phyloP scores from a whole-genome alignment of 2,888 invertebrate genomes.

The Temnothorax ravouxi region DNA sequence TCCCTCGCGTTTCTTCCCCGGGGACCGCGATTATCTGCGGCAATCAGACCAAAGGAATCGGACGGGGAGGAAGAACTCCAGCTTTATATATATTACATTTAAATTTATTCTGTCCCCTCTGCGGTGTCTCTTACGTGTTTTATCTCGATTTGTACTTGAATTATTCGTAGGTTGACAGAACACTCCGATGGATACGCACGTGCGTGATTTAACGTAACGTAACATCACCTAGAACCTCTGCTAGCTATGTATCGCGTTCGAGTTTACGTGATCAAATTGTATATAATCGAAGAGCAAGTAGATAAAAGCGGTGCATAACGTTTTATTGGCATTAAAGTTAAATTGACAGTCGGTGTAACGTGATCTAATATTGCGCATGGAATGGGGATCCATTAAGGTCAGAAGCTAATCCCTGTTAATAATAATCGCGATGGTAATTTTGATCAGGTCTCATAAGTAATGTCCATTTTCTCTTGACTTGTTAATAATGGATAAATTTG shows the following conservation, averaged over 20 bases:
- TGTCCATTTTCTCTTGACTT: background rate
- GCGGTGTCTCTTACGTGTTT: background rate
- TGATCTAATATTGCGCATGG: background rate
- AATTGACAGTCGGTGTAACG: conserved; percentile 20
- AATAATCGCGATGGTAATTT: background rate
- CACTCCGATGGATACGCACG: background rate
- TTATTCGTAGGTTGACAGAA: background rate
- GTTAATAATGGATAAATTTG: background rate
- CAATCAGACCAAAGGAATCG: background rate
- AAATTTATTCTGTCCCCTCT: background rate
- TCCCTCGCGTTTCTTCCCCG: background rate
- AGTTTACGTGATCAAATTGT: conserved; percentile 3
- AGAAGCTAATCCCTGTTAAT: conserved; percentile 16
- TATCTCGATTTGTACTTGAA: background rate
- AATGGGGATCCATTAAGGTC: background rate
- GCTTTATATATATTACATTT: conserved; percentile 3
- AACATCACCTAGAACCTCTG: background rate
- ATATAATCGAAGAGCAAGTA: background rate
- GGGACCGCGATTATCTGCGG: background rate
- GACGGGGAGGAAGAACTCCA: background rate
- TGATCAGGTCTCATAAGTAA: background rate
- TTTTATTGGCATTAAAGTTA: conserved; percentile 10
- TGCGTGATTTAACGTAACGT: background rate
- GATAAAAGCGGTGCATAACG: background rate
- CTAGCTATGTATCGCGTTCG: background rate